Percentiles rank a stretch among this genome's conserved stretches.
phyloP scores from a whole-genome alignment of 2,888 invertebrate genomes.

The Macaria liturata region DNA sequence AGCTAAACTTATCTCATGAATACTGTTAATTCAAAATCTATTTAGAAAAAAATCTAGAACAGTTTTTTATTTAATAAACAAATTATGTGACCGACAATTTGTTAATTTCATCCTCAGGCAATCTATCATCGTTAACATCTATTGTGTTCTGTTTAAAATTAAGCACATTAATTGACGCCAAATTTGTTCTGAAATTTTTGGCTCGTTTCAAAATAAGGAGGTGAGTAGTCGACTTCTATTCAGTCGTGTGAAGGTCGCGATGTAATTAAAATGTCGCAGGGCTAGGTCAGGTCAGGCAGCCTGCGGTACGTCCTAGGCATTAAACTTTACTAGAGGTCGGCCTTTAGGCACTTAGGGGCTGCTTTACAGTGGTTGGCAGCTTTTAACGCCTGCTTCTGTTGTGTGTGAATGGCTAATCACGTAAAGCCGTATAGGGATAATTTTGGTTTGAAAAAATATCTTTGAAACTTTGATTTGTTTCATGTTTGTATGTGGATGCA shows the following conservation, averaged over 20 bases:
- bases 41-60: no score
- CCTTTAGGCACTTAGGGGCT: conserved; percentile 5
- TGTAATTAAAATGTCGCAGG: conserved; percentile 16
- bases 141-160: conserved; percentile 5
- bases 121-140: conserved; percentile 7
- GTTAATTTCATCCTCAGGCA: background rate
- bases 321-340: conserved; percentile 13
- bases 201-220: conserved; percentile 6
- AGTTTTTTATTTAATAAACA: no score
- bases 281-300: conserved; percentile 10
- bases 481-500: no score
- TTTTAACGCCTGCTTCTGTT: no score
- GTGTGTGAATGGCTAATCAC: no score
- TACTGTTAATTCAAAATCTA: no score
- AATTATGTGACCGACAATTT: background rate
- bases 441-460: no score
- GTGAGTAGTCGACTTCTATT: conserved; percentile 18
- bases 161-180: conserved; percentile 14
- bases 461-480: no score
- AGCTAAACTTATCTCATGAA: no score
- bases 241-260: conserved; percentile 21
- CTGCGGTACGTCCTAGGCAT: conserved; percentile 9
- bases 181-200: conserved; percentile 7
- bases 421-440: no score
- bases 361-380: background rate